Percentiles rank a stretch among this genome's conserved stretches.
Evolutionary conservation across 1,140 invertebrate genomes (phyloP).

Genomic region (Danaus plexippus): DNA sequence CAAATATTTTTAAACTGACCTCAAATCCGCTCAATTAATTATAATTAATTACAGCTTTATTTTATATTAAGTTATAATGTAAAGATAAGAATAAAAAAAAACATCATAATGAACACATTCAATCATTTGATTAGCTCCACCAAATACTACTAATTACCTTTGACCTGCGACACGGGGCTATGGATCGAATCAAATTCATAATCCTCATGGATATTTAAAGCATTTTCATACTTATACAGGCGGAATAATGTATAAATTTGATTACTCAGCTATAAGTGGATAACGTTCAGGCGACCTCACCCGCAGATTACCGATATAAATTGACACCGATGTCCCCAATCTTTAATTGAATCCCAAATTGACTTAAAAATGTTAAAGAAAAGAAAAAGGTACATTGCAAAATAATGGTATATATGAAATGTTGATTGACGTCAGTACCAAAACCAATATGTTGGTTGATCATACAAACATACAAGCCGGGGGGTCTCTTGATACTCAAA

Average conservation of each 20-base stretch:
- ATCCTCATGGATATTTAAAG: background rate
- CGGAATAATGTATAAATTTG: constrained; percentile 8
- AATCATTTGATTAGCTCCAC: constrained; percentile 16
- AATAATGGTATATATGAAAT: no score
- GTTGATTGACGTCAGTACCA: no score
- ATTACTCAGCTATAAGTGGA: constrained; percentile 14
- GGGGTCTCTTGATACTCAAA: constrained; percentile 44
- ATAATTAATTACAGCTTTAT: no score
- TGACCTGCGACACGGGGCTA: constrained; percentile 20
- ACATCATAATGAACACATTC: constrained; percentile 13
- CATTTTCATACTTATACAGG: constrained; percentile 10
- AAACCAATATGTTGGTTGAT: no score
- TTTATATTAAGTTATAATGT: no score
- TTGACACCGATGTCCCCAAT: constrained; percentile 21
- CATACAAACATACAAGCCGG: constrained; percentile 26
- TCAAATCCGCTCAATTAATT: no score
- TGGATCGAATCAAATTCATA: constrained; percentile 29
- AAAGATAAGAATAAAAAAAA: no score
- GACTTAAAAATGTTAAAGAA: no score
- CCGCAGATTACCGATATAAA: constrained; percentile 21
- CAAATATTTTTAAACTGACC: no score
- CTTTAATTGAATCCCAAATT: constrained; percentile 15
- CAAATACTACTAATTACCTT: constrained; percentile 16
- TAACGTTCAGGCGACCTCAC: constrained; percentile 23
- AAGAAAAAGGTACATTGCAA: no score